Evolutionary conservation across 2,113 vertebrate genomes (phyloP).

Genomic region (Emberiza fucata): DNA sequence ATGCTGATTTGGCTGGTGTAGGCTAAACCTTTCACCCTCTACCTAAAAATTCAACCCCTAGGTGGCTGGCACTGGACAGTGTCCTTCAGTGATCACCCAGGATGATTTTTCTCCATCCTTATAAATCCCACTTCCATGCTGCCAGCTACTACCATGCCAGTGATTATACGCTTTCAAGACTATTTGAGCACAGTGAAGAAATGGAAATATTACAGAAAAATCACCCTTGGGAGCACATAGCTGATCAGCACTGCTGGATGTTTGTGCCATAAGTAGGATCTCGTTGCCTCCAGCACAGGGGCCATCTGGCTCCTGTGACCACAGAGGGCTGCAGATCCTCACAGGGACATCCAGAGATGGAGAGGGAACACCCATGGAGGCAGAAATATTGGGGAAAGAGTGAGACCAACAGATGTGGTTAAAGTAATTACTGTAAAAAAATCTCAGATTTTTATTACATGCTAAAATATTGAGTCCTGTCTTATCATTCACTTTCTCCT

Average conservation of each 20-base stretch:
- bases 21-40: neutral
- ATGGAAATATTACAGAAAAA: conserved; percentile 8
- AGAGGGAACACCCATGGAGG: rapidly evolving
- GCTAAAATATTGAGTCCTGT: neutral
- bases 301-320: neutral
- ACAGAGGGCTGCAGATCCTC: neutral
- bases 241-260: neutral
- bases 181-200: neutral
- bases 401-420: neutral
- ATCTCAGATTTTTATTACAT: rapidly evolving
- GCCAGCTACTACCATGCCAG: neutral
- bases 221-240: neutral
- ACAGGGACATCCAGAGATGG: neutral
- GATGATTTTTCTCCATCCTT: neutral
- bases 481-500: neutral
- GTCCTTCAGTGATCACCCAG: neutral
- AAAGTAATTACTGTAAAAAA: neutral
- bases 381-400: neutral
- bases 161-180: neutral
- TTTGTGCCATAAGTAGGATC: neutral
- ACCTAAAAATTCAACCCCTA: neutral
- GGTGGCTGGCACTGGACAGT: rapidly evolving
- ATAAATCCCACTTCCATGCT: neutral
- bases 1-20: neutral
- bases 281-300: neutral